phyloP scores from a whole-genome alignment of 2,113 vertebrate species.

The Apus apus region DNA sequence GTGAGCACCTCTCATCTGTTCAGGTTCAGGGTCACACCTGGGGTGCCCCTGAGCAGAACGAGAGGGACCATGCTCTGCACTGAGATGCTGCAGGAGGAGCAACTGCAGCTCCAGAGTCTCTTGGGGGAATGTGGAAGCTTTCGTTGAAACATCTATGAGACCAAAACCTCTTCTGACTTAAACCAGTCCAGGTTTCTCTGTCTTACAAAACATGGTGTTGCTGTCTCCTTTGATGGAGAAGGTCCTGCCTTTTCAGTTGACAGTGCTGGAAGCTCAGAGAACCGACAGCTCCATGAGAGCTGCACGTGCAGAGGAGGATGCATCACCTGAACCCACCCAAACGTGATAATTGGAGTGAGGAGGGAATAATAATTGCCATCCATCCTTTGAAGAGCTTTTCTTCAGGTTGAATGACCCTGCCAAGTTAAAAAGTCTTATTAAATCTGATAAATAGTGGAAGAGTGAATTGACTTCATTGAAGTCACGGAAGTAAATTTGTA shows the following conservation, averaged over 20 bases:
- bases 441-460: not conserved
- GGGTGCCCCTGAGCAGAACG: not conserved
- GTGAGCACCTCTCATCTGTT: not conserved
- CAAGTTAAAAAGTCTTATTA: not conserved
- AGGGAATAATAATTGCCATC: not conserved
- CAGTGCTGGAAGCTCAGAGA: not conserved
- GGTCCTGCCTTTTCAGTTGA: not conserved
- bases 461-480: not conserved
- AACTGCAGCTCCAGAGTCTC: not conserved
- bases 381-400: not conserved
- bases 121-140: not conserved
- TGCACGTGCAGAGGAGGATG: not conserved
- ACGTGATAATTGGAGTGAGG: not conserved
- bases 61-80: not conserved
- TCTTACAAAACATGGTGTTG: accelerated
- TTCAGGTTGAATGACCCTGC: not conserved
- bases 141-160: not conserved
- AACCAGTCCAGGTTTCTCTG: not conserved
- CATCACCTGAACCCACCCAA: not conserved
- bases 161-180: not conserved
- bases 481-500: not conserved
- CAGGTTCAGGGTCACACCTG: not conserved
- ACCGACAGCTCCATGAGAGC: not conserved
- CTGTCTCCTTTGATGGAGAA: not conserved
- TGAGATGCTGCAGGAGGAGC: not conserved